Conservation (phyloP, 2,797 vertebrate genomes). For the Malurus splendens region DNA sequence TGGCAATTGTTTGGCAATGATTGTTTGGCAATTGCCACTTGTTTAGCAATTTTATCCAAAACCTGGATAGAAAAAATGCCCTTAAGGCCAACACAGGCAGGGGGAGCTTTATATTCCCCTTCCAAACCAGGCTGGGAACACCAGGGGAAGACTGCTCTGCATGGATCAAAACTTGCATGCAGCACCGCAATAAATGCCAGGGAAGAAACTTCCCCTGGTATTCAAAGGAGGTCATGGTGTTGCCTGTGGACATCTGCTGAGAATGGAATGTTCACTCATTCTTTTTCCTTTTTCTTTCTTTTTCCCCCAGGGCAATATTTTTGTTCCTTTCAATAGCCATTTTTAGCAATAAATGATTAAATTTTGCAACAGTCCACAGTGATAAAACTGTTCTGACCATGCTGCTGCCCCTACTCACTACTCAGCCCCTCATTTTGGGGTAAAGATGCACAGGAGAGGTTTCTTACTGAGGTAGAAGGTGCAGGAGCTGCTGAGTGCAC, state of each 20-base stretch:
- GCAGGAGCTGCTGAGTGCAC: constrained; percentile 22
- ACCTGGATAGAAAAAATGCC: neutral
- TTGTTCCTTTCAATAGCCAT: fast-evolving
- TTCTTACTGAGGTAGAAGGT: constrained; percentile 36
- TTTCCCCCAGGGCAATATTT: fast-evolving
- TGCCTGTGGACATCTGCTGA: neutral
- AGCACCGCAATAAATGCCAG: fast-evolving
- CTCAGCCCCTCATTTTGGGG: neutral
- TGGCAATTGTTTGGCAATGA: neutral
- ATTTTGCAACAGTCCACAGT: neutral
- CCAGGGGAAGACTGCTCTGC: neutral
- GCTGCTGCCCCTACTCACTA: neutral
- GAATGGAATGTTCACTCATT: fast-evolving
- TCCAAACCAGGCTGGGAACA: neutral
- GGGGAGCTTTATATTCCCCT: neutral
- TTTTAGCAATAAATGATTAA: neutral
- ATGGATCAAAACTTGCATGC: fast-evolving
- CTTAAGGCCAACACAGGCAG: neutral
- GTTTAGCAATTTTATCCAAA: neutral
- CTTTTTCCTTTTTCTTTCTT: fast-evolving
- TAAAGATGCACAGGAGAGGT: neutral
- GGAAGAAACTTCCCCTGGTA: too few relatives aligned
- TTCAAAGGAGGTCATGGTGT: neutral
- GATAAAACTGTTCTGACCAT: fast-evolving
- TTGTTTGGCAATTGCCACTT: neutral